Conservation (phyloP, 2,113 vertebrate genomes). For the Carettochelys insculpta region DNA sequence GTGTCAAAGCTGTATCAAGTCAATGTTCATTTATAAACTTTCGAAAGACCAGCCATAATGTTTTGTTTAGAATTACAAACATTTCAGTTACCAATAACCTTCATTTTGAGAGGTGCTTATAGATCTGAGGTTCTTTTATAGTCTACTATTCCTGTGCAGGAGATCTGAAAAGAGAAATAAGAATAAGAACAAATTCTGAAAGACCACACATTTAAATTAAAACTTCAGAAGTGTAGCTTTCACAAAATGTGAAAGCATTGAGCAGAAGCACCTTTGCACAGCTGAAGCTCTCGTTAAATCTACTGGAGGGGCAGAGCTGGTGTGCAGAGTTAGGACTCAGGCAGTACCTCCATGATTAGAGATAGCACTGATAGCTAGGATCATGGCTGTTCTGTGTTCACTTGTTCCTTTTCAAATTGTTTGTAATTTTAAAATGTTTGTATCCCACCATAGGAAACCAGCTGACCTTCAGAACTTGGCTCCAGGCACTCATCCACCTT, state of each 20-base stretch:
- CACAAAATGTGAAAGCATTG: not conserved
- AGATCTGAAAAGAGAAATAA: not conserved
- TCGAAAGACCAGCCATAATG: no score
- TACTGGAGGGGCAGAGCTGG: not conserved
- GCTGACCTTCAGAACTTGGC: conserved; percentile 98
- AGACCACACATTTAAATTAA: not conserved
- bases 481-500: conserved; percentile 96
- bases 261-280: not conserved
- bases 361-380: not conserved
- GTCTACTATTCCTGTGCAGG: not conserved
- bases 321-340: not conserved
- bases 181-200: not conserved
- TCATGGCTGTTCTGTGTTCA: not conserved
- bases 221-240: fast-evolving
- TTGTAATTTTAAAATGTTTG: not conserved
- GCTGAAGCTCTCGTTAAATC: not conserved
- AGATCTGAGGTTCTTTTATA: no score
- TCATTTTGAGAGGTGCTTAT: no score
- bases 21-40: no score
- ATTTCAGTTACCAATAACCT: no score
- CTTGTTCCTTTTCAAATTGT: not conserved
- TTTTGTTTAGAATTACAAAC: no score
- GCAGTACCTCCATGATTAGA: not conserved
- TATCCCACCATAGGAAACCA: conserved; percentile 86
- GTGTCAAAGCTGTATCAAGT: no score